Percentiles rank a stretch among this genome's conserved stretches.
Conservation (phyloP, 2,113 vertebrate species). For the Vanacampus margaritifer region DNA sequence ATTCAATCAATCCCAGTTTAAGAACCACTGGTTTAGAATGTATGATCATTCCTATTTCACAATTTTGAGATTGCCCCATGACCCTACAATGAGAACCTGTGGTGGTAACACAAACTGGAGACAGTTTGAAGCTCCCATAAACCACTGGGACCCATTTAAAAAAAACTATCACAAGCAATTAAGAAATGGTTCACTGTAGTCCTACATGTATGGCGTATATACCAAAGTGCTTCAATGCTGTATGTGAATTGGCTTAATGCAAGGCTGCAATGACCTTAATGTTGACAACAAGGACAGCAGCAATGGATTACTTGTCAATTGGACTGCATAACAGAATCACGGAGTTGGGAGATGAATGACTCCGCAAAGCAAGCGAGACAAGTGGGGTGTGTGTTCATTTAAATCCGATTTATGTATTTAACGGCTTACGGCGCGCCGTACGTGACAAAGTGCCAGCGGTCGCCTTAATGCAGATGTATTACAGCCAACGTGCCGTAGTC, state of each 20-base stretch:
- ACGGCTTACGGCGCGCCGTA: conserved; percentile 54
- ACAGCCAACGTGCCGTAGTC: conserved; percentile 40
- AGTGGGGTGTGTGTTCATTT: conserved; percentile 77
- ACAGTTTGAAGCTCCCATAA: no score
- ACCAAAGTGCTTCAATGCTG: no score
- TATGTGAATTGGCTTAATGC: conserved; percentile 28
- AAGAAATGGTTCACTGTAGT: no score
- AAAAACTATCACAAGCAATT: no score
- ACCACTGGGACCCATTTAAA: no score
- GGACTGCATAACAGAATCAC: conserved; percentile 77
- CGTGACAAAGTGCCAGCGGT: conserved; percentile 61
- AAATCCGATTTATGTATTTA: conserved; percentile 77
- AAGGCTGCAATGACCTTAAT: conserved; percentile 73
- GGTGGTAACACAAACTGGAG: no score
- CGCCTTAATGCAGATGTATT: conserved; percentile 72
- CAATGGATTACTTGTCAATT: conserved; percentile 79
- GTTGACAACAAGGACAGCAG: conserved; percentile 75
- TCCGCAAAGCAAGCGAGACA: conserved; percentile 71
- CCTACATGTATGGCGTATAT: no score
- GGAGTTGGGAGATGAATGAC: conserved; percentile 76
- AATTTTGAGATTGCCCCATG: no score
- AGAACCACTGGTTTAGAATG: no score
- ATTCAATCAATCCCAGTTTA: no score
- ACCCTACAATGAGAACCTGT: no score
- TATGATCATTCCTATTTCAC: no score